Evolutionary conservation across 2,888 invertebrate species (phyloP), one percentile per base, ranked within the genome.

Genomic region (Pollenia angustigena): DNA sequence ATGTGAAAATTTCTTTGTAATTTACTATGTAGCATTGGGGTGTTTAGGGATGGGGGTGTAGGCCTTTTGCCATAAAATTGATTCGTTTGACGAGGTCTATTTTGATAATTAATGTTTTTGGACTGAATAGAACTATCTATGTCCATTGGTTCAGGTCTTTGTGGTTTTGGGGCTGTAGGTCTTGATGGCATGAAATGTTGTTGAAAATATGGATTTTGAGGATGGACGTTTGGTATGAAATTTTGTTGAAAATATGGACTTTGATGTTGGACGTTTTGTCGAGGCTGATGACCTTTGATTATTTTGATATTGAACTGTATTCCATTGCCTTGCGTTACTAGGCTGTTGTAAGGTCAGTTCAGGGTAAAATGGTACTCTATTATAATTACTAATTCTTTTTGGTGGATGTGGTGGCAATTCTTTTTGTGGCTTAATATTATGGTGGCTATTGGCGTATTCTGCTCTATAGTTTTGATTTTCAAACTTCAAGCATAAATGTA

Each of bases 1-100:
- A 58, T 48, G 12, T 69, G 58, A 66, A 79, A 79, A n/a, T 79
- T 79, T 42, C 58, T 68, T 46, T 79, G 60, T 46, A 69, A 60
- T 60, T 79, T 79, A 18, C 42, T 52, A n/a, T 74, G 58, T 18
- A 14, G 58, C 72, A 72, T 72, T 58, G 56, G 9, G 2, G 58
- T 58, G 4, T 50, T n/a, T 42, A 42, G 48, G 0, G 68, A 68
- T 11, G 12, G 46, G 12, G 64, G 54, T 18, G 18, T 40, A 62
- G 62, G 62, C 8, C 66, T 78, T 56, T 78, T 56, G n/a, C 66
- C 56, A 48, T 56, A 68, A 54, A 56, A 56, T 52, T 78, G 18
- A 23, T 68, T 54, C 7, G 42, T 66, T 54, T 68, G 78, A 12
- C 42, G 68, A 46, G 54, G 68, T 46, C 56, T 68, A 44, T 79